Percentiles rank a stretch among this genome's conserved stretches.
These are phyloP conservation scores for Caenorhabditis tropicalis DNA, from an alignment of 1,140 invertebrate genomes.

Conservation along the genomic window DNA sequence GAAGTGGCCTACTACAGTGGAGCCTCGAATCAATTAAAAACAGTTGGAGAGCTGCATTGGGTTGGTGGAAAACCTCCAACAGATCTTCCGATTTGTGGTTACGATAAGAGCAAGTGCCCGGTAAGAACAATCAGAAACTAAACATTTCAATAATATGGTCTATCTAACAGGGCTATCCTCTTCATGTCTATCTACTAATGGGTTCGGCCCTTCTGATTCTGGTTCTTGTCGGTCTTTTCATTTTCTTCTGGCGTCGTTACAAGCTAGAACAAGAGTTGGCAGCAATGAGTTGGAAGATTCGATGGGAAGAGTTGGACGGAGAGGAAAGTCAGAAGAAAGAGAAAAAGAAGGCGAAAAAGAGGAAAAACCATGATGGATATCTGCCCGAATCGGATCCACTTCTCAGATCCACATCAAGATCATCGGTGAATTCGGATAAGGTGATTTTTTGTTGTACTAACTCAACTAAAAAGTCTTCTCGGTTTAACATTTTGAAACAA, in stretches of 20 bases:
- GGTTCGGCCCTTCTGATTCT: conserved; percentile 81
- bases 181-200: conserved; percentile 85
- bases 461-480: neutral
- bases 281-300: conserved; percentile 92
- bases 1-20: conserved; percentile 87
- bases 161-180: conserved; percentile 78
- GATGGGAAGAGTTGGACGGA: conserved; percentile 80
- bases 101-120: conserved; percentile 85
- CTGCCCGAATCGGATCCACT: conserved; percentile 64
- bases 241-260: conserved; percentile 82
- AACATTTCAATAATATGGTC: neutral
- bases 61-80: conserved; percentile 78
- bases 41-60: conserved; percentile 81
- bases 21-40: conserved; percentile 77
- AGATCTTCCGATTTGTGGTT: conserved; percentile 80
- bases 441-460: conserved; percentile 49
- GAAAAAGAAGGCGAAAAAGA: conserved; percentile 59
- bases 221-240: conserved; percentile 80
- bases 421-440: conserved; percentile 73
- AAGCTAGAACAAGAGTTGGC: conserved; percentile 90
- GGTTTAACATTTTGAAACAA: no score
- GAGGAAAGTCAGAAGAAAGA: conserved; percentile 54
- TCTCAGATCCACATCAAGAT: conserved; percentile 72
- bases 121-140: neutral
- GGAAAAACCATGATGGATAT: conserved; percentile 60